Percentiles rank a stretch among this genome's conserved stretches.
phyloP scores from a whole-genome alignment of 2,797 vertebrate genomes.

The Myotis planiceps region DNA sequence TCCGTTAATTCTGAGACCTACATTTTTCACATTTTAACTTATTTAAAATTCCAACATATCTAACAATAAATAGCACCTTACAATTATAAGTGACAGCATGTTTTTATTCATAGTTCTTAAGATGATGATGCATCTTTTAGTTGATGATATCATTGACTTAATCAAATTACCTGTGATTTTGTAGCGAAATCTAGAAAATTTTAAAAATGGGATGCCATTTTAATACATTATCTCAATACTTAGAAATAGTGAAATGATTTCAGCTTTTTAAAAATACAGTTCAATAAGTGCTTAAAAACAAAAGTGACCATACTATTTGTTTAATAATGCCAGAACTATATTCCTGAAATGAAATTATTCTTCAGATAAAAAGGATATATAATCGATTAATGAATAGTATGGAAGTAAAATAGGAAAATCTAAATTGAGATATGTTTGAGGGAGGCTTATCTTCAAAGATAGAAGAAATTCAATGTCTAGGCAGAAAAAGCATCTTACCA shows the following conservation, averaged over 20 bases:
- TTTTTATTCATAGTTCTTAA: not conserved
- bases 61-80: not conserved
- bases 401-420: not conserved
- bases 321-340: not conserved
- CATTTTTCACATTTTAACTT: not conserved
- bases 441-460: not conserved
- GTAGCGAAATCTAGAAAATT: not conserved
- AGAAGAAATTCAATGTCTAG: not conserved
- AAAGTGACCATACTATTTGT: not conserved
- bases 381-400: not conserved
- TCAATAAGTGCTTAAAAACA: not conserved
- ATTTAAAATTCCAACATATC: not conserved
- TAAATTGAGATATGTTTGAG: not conserved
- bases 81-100: not conserved
- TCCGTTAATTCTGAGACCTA: not conserved
- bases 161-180: not conserved
- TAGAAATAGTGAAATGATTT: not conserved
- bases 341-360: conserved; percentile 2
- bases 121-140: not conserved
- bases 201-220: not conserved
- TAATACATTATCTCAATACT: not conserved
- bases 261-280: not conserved
- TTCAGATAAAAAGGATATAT: not conserved
- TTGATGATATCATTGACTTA: not conserved
- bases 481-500: not conserved